Conservation (phyloP, 2,113 vertebrate species). For the Catharus minimus region DNA sequence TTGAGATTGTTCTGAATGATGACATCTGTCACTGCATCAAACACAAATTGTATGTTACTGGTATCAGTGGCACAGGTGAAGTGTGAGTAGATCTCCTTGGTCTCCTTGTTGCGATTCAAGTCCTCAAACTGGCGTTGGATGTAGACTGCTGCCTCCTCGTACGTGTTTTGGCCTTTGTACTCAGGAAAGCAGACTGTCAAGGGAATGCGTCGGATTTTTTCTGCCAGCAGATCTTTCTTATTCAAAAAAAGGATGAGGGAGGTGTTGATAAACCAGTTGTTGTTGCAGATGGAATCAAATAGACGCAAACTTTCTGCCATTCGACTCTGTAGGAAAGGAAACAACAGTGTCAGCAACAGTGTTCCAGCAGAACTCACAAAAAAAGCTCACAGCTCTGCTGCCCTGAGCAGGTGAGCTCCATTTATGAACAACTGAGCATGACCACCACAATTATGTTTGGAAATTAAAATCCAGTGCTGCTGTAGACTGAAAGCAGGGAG, state of each 20-base stretch:
- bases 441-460: neutral
- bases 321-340: slow-evolving; percentile 82
- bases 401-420: neutral
- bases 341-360: neutral
- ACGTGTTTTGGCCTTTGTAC: slow-evolving; percentile 98
- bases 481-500: neutral
- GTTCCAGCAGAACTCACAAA: neutral
- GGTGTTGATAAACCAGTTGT: slow-evolving; percentile 99
- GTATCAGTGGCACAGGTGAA: slow-evolving; percentile 89
- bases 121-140: slow-evolving; percentile 98
- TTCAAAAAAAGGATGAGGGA: slow-evolving; percentile 99
- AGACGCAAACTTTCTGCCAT: slow-evolving; percentile 99
- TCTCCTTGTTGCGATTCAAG: slow-evolving; percentile 99
- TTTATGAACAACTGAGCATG: neutral
- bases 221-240: slow-evolving; percentile 98
- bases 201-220: slow-evolving; percentile 98
- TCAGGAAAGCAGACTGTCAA: slow-evolving; percentile 96
- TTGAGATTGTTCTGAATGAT: slow-evolving; percentile 99
- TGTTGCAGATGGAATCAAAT: slow-evolving; percentile 99
- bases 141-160: slow-evolving; percentile 96
- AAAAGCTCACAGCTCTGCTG: neutral
- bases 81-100: slow-evolving; percentile 99
- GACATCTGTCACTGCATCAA: slow-evolving; percentile 98
- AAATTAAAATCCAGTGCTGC: neutral
- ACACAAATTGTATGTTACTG: slow-evolving; percentile 99